Evolutionary conservation across 2,888 invertebrate species (phyloP).

Genomic region (Tenodera sinensis): DNA sequence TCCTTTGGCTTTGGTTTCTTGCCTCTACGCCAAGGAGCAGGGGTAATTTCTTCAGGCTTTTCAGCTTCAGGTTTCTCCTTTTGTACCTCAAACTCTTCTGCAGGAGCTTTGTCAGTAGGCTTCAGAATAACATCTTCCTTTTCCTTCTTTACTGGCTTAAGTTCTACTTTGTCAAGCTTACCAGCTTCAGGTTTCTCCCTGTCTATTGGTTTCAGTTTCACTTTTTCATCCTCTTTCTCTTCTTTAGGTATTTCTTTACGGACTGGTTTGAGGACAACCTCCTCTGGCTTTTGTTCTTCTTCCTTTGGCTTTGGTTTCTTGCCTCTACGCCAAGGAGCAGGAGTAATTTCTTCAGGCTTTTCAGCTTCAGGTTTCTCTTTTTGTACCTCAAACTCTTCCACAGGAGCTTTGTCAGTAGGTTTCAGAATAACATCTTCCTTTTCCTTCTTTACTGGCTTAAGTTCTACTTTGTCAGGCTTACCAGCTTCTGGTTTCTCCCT

Average conservation of each 20-base stretch:
- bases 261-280: constrained; percentile 14
- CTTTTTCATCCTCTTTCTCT: constrained; percentile 33
- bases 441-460: constrained; percentile 45
- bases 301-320: constrained; percentile 16
- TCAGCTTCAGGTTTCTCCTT: constrained; percentile 31
- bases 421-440: constrained; percentile 34
- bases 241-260: constrained; percentile 31
- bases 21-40: constrained; percentile 38
- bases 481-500: neutral
- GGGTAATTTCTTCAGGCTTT: constrained; percentile 24
- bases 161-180: constrained; percentile 46
- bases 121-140: too few relatives aligned
- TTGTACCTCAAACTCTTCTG: too few relatives aligned
- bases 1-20: constrained; percentile 31
- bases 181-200: neutral
- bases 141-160: constrained; percentile 44
- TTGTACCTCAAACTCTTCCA: constrained; percentile 31
- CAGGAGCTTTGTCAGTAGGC: too few relatives aligned
- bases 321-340: constrained; percentile 33
- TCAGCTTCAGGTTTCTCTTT: constrained; percentile 21
- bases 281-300: constrained; percentile 23
- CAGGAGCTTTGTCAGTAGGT: constrained; percentile 23
- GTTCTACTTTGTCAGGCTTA: constrained; percentile 46
- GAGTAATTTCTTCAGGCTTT: constrained; percentile 37
- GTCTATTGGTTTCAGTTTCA: neutral